Conservation (phyloP, 2,113 vertebrate species). For the Meriones unguiculatus region DNA sequence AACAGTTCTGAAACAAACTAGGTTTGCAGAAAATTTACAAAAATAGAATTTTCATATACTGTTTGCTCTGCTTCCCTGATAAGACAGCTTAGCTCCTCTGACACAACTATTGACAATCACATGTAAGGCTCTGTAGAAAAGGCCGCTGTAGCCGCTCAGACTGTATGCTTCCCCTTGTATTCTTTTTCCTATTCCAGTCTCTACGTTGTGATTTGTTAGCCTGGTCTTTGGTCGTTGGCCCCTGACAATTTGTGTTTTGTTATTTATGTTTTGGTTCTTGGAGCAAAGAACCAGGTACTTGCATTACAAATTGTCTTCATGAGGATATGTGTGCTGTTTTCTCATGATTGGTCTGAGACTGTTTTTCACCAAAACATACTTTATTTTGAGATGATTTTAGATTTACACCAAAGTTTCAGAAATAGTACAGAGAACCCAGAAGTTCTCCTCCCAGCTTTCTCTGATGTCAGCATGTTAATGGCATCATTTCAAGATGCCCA, state of each 20-base stretch:
- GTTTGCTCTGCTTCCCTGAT: background rate
- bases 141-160: background rate
- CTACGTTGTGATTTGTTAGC: rapidly evolving
- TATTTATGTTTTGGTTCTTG: background rate
- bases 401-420: background rate
- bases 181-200: background rate
- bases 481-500: rapidly evolving
- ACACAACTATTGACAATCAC: background rate
- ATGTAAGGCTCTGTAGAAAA: rapidly evolving
- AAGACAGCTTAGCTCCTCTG: background rate
- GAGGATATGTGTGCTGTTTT: background rate
- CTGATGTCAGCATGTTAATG: too few species aligned
- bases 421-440: too few species aligned
- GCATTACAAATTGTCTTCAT: background rate
- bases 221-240: background rate
- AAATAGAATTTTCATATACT: background rate
- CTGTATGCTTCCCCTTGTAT: rapidly evolving
- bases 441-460: background rate
- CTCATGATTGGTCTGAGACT: background rate
- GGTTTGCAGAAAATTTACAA: background rate
- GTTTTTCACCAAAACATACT: background rate
- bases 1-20: background rate
- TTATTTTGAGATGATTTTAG: background rate
- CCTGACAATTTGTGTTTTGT: background rate
- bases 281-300: background rate